phyloP scores from a whole-genome alignment of 2,888 invertebrate species.

The Acanthosoma haemorrhoidale region DNA sequence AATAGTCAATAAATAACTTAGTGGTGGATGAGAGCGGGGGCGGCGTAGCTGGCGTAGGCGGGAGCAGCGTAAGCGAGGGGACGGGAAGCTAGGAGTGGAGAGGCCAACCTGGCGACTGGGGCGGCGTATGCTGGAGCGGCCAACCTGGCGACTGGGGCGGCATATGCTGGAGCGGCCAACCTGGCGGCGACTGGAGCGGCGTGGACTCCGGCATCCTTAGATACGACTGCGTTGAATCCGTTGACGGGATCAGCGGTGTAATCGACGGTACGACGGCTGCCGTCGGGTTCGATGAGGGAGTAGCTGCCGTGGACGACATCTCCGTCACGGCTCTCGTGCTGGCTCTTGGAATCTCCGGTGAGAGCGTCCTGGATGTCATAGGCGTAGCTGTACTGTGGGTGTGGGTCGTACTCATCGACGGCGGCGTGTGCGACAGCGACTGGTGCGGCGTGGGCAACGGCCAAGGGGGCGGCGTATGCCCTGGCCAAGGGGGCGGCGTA shows the following conservation, averaged over 20 bases:
- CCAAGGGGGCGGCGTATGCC: slow-evolving; percentile 31
- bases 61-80: background rate
- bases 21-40: background rate
- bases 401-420: slow-evolving; percentile 41
- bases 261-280: slow-evolving; percentile 27
- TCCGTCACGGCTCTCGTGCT: slow-evolving; percentile 41
- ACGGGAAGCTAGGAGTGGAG: background rate
- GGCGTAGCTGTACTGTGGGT: slow-evolving; percentile 42
- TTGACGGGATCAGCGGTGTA: slow-evolving; percentile 17
- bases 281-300: slow-evolving; percentile 42
- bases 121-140: slow-evolving; percentile 16
- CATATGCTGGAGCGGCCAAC: slow-evolving; percentile 5
- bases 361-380: slow-evolving; percentile 42
- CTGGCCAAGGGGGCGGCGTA: slow-evolving; percentile 34
- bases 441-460: slow-evolving; percentile 51
- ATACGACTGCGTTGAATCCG: slow-evolving; percentile 13
- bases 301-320: slow-evolving; percentile 42
- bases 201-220: slow-evolving; percentile 11
- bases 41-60: background rate
- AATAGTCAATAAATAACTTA: slow-evolving; percentile 7
- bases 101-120: background rate
- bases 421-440: slow-evolving; percentile 51
- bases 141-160: background rate
- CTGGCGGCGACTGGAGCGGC: slow-evolving; percentile 25
- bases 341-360: slow-evolving; percentile 43